phyloP scores from a whole-genome alignment of 2,888 invertebrate genomes.

The Limnephilus rhombicus region DNA sequence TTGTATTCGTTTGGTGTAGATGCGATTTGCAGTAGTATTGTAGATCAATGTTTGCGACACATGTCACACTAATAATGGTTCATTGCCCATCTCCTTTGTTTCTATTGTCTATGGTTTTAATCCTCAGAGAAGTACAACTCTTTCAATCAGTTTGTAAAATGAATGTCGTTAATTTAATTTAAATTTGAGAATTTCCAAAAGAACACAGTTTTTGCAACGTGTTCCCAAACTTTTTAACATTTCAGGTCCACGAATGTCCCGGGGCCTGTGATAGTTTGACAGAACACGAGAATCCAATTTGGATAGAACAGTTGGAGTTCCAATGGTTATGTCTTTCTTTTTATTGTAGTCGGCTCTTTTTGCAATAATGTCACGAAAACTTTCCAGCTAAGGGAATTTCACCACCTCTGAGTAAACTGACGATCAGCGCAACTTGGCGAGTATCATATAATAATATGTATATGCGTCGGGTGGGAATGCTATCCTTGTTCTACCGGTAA shows the following conservation, averaged over 20 bases:
- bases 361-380: not conserved
- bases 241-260: not conserved
- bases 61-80: no score
- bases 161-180: not conserved
- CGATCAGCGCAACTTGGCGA: no score
- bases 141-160: not conserved
- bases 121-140: no score
- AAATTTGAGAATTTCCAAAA: not conserved
- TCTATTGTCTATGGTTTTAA: not conserved
- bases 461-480: no score
- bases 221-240: not conserved
- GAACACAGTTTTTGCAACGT: not conserved
- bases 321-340: not conserved
- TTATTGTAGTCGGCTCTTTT: not conserved
- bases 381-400: not conserved
- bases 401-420: no score
- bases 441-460: no score
- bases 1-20: no score
- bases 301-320: not conserved
- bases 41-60: no score
- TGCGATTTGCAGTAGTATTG: no score
- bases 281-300: constrained; percentile 1
- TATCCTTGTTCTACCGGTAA: no score
- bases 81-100: no score
- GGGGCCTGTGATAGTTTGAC: not conserved